A percentile compares a stretch with the other conserved stretches of the same genome.
These are phyloP conservation scores for Tapirus indicus DNA, from an alignment of 2,797 vertebrate species.

Conservation along the genomic window DNA sequence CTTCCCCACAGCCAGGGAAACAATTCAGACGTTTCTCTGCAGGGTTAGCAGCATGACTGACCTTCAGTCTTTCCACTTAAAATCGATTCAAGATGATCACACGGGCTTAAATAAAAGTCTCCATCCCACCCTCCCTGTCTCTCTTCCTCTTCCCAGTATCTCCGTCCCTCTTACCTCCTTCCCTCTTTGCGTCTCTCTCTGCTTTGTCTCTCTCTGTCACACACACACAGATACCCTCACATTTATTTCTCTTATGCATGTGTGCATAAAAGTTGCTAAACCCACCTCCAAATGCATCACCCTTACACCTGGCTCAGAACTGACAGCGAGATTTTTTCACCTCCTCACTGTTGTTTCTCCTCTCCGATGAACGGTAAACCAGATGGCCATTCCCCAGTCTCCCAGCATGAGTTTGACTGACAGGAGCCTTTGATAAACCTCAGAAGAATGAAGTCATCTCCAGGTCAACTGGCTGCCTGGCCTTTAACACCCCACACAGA, in stretches of 20 bases:
- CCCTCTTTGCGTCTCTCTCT: background rate
- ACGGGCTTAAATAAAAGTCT: slow-evolving; percentile 69
- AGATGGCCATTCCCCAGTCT: slow-evolving; percentile 97
- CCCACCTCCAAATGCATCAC: slow-evolving; percentile 72
- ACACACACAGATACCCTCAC: background rate
- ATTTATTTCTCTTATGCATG: background rate
- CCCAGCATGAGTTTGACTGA: slow-evolving; percentile 97
- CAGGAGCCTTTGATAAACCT: slow-evolving; percentile 95
- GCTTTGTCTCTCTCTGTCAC: background rate
- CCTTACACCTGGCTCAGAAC: slow-evolving; percentile 85
- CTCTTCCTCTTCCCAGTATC: fast-evolving
- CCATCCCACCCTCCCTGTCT: background rate
- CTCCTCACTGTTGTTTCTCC: slow-evolving; percentile 90
- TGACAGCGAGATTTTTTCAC: slow-evolving; percentile 86
- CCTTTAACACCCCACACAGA: slow-evolving; percentile 89
- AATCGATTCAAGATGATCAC: slow-evolving; percentile 81
- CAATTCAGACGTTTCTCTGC: slow-evolving; percentile 78
- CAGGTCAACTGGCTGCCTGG: slow-evolving; percentile 89
- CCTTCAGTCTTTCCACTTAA: slow-evolving; percentile 86
- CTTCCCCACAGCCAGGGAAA: slow-evolving; percentile 77
- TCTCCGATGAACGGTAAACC: slow-evolving; percentile 95
- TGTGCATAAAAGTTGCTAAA: background rate
- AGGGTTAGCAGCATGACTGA: slow-evolving; percentile 84
- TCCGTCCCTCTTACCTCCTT: background rate
- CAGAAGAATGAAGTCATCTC: slow-evolving; percentile 93